These are phyloP conservation scores for Myodes glareolus DNA, from an alignment of 2,113 vertebrate species.

Conservation along the genomic window DNA sequence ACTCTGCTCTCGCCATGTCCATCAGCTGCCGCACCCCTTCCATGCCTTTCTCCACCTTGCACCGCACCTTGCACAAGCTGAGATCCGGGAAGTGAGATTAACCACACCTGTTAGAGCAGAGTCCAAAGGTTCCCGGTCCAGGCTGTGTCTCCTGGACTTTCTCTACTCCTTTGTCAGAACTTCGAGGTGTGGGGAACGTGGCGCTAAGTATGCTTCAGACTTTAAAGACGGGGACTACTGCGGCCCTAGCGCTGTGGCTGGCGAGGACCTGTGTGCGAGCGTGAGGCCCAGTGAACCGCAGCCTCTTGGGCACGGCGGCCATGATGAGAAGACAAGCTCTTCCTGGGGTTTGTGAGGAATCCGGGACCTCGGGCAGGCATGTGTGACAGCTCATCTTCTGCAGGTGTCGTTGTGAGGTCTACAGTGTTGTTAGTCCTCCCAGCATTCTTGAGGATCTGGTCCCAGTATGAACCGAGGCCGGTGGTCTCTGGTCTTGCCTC, in stretches of 20 bases:
- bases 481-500: background rate
- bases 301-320: background rate
- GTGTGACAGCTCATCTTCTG: background rate
- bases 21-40: background rate
- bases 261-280: background rate
- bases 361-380: fast-evolving
- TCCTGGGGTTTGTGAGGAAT: background rate
- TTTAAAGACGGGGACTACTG: background rate
- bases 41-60: background rate
- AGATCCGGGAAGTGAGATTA: background rate
- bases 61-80: background rate
- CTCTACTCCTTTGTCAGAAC: too few relatives aligned
- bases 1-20: background rate
- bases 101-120: background rate
- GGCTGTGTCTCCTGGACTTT: background rate
- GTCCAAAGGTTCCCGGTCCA: background rate
- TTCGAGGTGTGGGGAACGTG: background rate
- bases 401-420: background rate
- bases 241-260: background rate
- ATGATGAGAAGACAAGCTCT: fast-evolving
- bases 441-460: background rate
- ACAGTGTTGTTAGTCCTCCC: background rate
- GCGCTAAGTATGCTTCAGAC: background rate
- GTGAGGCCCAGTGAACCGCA: background rate
- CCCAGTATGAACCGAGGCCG: background rate